phyloP scores from a whole-genome alignment of 1,140 invertebrate genomes.

The Charaxes varanes region DNA sequence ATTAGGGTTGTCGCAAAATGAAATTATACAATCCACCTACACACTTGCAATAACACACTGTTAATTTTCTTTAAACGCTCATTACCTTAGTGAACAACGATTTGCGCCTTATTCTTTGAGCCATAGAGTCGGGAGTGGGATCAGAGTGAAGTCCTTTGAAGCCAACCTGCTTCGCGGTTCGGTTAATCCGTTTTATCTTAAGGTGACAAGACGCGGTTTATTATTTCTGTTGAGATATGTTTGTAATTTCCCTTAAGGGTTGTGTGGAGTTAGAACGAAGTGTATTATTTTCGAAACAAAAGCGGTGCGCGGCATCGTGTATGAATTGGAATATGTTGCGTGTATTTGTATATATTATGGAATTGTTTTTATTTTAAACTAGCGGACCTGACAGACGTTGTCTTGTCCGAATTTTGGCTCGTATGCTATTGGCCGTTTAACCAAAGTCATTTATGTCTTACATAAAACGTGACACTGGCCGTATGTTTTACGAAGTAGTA shows the following conservation, averaged over 20 bases:
- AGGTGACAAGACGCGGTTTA: conserved; percentile 65
- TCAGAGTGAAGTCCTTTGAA: conserved; percentile 24
- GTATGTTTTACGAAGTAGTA: too few species aligned
- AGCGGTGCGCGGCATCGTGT: neutral
- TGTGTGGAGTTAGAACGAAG: conserved; percentile 13
- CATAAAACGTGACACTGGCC: too few species aligned
- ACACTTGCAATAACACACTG: conserved; percentile 61
- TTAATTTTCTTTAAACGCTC: conserved; percentile 51
- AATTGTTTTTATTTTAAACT: too few species aligned
- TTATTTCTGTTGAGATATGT: conserved; percentile 65
- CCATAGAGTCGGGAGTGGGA: conserved; percentile 17
- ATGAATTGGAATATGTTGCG: neutral
- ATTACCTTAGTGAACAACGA: conserved; percentile 17
- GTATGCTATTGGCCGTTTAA: too few species aligned
- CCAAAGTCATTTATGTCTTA: too few species aligned
- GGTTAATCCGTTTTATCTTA: conserved; percentile 68
- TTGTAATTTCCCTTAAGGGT: conserved; percentile 42
- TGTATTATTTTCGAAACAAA: conserved; percentile 12
- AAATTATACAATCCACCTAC: conserved; percentile 68
- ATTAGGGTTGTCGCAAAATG: conserved; percentile 63
- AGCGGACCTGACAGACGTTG: too few species aligned
- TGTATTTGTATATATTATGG: neutral
- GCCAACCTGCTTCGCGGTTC: conserved; percentile 57
- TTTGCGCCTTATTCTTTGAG: conserved; percentile 11
- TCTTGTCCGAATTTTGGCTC: too few species aligned